Base-by-base conservation (phyloP, 2,888 invertebrate species). In the Spilarctia lutea region DNA sequence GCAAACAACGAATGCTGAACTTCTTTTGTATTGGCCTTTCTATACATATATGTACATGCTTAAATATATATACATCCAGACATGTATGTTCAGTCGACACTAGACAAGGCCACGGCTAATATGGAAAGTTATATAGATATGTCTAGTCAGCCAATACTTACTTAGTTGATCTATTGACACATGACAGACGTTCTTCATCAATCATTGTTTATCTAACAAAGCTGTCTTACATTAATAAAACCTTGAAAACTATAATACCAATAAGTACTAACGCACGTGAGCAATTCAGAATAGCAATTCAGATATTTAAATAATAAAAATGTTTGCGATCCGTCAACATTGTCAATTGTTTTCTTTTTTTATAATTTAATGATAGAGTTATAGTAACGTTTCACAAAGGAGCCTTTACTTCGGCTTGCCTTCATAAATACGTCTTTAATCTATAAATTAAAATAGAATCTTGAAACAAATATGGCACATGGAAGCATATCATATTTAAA, bases 181-280 rank as follows among this genome's bases (percentile, higher is more conserved):
- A 68, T 76, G 72, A 77, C 75, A 71, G 80, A 76, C 78, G 78
- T 77, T 83, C 74, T 77, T 79, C 71, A 80, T 83, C 80, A 79
- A 80, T 82, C 80, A 79, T 81, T 75, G 74, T 78, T 78, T 75
- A 78, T 78, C 71, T 78, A 74, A 68, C 73, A 78, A 78, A 82
- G 76, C 73, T 71, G 71, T 65, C 48, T 70, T 73, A 73, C 27
- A 82, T 83, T 71, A 69, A 79, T 77, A 77, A 63, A 79, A 70
- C 83, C 83, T 83, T 82, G 78, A 79, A 56, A 81, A 66, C 67
- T 74, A 75, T 71, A 66, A 72, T 76, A 63, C 67, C 68, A 68
- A 70, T 73, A 74, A 52, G 74, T 78, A 72, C 71, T 73, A 35
- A 24, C 33, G n/a, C 45, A 39, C 35, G 35, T 76, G 66, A 42